Evolutionary conservation across 2,113 vertebrate species (phyloP).

Genomic region (Daphoenositta chrysoptera): DNA sequence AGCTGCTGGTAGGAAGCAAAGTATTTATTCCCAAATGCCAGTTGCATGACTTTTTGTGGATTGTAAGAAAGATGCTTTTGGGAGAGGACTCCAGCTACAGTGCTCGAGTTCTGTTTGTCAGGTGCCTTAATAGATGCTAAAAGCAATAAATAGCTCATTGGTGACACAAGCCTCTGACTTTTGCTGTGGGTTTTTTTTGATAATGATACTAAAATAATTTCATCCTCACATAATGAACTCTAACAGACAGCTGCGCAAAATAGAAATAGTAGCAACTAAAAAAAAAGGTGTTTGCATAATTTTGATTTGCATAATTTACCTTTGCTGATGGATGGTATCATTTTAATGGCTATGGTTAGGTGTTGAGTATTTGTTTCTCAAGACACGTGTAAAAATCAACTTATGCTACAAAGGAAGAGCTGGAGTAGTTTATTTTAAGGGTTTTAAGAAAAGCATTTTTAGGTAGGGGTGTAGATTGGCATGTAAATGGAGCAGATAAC

Average conservation of each 20-base stretch:
- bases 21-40: not conserved
- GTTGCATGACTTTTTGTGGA: not conserved
- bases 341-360: not conserved
- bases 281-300: slow-evolving; percentile 24
- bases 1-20: not conserved
- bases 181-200: not conserved
- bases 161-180: not conserved
- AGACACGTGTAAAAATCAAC: not conserved
- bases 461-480: not conserved
- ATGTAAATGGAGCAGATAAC: slow-evolving; percentile 36
- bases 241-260: not conserved
- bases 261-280: not conserved
- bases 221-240: not conserved
- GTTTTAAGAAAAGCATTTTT: not conserved
- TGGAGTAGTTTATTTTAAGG: not conserved
- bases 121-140: not conserved
- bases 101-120: not conserved
- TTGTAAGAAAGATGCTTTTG: not conserved
- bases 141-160: not conserved
- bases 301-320: slow-evolving; percentile 27
- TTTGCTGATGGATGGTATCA: not conserved
- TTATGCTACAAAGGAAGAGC: not conserved
- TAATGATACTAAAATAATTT: not conserved
- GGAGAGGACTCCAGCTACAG: not conserved
- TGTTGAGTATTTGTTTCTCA: not conserved